Evolutionary conservation across 2,797 vertebrate genomes (phyloP).

Genomic region (Tokudaia muenninki): DNA sequence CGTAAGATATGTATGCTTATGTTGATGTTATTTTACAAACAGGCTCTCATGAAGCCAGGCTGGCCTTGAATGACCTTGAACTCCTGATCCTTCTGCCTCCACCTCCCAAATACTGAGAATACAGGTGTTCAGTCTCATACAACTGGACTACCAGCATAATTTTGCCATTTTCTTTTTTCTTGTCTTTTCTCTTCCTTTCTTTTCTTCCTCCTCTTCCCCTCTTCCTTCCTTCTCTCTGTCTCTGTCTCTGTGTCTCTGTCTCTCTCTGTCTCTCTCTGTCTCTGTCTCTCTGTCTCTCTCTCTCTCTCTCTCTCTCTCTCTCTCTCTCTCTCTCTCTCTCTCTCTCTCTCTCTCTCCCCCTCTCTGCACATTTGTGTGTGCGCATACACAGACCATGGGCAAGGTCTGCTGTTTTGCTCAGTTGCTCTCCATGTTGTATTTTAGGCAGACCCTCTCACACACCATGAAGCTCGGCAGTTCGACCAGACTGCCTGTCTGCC

Average conservation of each 20-base stretch:
- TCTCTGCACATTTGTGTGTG: neutral
- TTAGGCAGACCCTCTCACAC: neutral
- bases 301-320: neutral
- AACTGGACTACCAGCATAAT: neutral
- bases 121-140: neutral
- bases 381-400: neutral
- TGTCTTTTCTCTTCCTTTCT: neutral
- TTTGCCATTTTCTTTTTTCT: neutral
- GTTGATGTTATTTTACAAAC: neutral
- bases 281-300: too few species aligned
- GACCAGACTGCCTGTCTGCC: neutral
- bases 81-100: neutral
- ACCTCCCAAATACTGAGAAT: neutral
- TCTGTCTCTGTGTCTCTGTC: too few species aligned
- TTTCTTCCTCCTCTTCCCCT: too few species aligned
- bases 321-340: accelerated
- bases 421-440: neutral
- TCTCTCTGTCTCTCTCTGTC: too few species aligned
- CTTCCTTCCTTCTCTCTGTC: neutral
- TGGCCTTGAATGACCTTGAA: neutral
- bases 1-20: neutral
- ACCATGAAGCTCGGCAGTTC: neutral
- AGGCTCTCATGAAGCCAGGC: neutral
- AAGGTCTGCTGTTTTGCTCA: neutral
- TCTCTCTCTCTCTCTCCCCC: accelerated